Evolutionary conservation across 2,888 invertebrate genomes (phyloP).

Genomic region (Dryomyza anilis): DNA sequence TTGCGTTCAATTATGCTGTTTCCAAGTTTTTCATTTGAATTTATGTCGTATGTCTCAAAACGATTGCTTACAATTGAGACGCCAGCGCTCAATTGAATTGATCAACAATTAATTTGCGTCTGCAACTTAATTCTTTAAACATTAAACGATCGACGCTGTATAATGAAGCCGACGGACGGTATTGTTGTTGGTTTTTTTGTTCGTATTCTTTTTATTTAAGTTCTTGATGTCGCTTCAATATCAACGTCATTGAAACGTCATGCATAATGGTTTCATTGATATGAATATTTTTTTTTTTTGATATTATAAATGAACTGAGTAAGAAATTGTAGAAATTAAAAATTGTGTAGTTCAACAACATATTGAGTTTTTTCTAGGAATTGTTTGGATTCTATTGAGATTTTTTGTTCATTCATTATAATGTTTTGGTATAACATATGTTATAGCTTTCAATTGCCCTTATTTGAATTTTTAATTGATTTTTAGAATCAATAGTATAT

Average conservation of each 20-base stretch:
- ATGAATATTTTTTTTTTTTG: no score
- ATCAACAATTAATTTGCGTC: slow-evolving; percentile 39
- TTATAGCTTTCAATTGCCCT: no score
- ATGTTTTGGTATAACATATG: no score
- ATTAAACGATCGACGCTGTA: neutral
- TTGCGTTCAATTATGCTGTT: neutral
- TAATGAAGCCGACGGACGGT: neutral
- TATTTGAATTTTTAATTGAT: no score
- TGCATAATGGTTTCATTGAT: no score
- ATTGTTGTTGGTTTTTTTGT: neutral
- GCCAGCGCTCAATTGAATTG: slow-evolving; percentile 32
- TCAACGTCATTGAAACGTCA: neutral
- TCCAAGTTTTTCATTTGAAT: neutral
- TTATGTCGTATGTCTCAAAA: neutral
- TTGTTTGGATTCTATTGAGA: no score
- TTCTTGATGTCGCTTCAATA: neutral
- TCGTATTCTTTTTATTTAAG: neutral
- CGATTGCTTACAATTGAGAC: slow-evolving; percentile 1
- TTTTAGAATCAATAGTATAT: no score
- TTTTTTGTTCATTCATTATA: no score
- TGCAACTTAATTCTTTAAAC: slow-evolving; percentile 25
- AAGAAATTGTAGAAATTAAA: no score
- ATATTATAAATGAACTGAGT: no score
- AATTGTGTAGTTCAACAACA: no score
- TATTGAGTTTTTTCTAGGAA: no score